Evolutionary conservation across 2,888 invertebrate genomes (phyloP), one percentile per base, ranked within the genome.

Genomic region (Eudemis profundana): DNA sequence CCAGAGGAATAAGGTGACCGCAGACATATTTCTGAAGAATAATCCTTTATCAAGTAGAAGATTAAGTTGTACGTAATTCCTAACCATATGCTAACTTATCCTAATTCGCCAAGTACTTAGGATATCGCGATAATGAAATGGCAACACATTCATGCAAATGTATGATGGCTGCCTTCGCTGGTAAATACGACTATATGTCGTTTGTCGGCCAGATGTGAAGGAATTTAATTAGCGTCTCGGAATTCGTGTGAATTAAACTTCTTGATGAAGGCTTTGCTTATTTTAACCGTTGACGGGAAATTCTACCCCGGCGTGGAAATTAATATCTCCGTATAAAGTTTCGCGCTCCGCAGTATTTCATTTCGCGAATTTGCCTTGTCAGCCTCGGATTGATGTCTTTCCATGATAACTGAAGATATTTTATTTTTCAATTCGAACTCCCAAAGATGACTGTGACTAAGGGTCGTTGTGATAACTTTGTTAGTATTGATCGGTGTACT

Each of bases 141-240:
- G 27, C 27, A 54, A 40, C 27, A 27, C 7, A 23, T 12, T n/a
- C 23, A 53, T 53, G 54, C 27, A 47, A 51, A 63, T 40, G 21
- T 56, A 56, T n/a, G n/a, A n/a, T n/a, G n/a, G n/a, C n/a, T 49
- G 21, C 49, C 19, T 12, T 27, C 12, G 4, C 8, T 36, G 15
- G 21, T 29, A 21, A 2, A 4, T 17, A 46, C 2, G 4, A 3
- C 1, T 15, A 29, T 42, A 50, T 42, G 56, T 50, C 50, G 36
- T 12, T 8, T 63, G 47, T 57, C 14, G 44, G 38, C 33, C 64
- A 76, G 70, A 74, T 78, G 76, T 76, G 76, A 72, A 72, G 84
- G 87, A 86, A 88, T 89, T 87, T 88, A 86, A 89, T 89, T 87
- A 87, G 76, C 81, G 80, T 72, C 71, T 78, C 71, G 81, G 83